A percentile compares a stretch with the other conserved stretches of the same genome.
These are phyloP conservation scores for Agrilus planipennis DNA, from an alignment of 1,140 invertebrate species.

Conservation along the genomic window DNA sequence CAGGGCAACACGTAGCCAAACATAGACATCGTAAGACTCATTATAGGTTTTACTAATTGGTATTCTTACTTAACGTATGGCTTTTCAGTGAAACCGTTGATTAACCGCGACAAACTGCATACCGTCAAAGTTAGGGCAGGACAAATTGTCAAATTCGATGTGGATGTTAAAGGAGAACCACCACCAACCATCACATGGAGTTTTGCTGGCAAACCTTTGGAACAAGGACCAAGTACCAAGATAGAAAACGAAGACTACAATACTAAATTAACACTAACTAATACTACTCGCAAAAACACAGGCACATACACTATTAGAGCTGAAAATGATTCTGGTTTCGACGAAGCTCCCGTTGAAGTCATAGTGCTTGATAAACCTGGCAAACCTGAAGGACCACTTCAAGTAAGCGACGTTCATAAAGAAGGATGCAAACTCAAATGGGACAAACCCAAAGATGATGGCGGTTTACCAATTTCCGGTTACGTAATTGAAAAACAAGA, in stretches of 20 bases:
- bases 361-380: conserved; percentile 89
- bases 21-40: conserved; percentile 72
- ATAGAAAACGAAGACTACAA: conserved; percentile 91
- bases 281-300: conserved; percentile 69
- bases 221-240: conserved; percentile 43
- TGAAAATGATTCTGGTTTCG: conserved; percentile 83
- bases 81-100: conserved; percentile 75
- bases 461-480: conserved; percentile 79
- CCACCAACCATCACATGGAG: conserved; percentile 87
- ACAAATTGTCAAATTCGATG: conserved; percentile 80
- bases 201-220: conserved; percentile 44
- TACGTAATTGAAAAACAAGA: conserved; percentile 93
- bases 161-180: conserved; percentile 91
- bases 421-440: conserved; percentile 91
- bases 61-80: conserved; percentile 13
- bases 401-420: conserved; percentile 85
- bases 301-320: conserved; percentile 88
- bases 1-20: conserved; percentile 78
- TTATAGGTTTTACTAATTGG: neutral
- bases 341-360: conserved; percentile 90
- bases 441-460: conserved; percentile 92
- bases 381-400: conserved; percentile 86
- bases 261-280: conserved; percentile 71
- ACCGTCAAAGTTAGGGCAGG: conserved; percentile 83
- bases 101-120: conserved; percentile 84